Percentiles rank a stretch among this genome's conserved stretches.
These are phyloP conservation scores for Lithobates sylvaticus DNA, from an alignment of 2,797 vertebrate species.

Conservation along the genomic window DNA sequence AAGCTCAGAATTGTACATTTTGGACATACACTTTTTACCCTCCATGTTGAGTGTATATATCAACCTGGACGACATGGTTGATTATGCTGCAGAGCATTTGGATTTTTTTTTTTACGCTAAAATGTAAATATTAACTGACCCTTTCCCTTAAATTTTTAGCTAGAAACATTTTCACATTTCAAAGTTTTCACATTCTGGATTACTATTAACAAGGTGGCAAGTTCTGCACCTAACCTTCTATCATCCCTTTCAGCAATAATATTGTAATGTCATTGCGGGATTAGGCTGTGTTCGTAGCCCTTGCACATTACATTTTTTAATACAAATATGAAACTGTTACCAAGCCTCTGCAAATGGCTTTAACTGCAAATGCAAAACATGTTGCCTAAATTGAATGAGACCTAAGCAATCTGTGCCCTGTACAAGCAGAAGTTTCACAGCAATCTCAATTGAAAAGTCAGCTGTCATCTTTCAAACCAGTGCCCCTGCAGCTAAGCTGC, in stretches of 20 bases:
- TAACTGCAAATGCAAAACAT: conserved; percentile 61
- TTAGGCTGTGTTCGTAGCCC: conserved; percentile 1
- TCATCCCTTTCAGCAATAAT: conserved; percentile 34
- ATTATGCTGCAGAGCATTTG: neutral
- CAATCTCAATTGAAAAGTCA: conserved; percentile 63
- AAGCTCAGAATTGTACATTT: neutral
- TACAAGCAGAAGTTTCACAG: conserved; percentile 59
- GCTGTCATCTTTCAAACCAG: conserved; percentile 63
- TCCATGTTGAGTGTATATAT: neutral
- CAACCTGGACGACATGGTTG: neutral
- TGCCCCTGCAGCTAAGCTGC: conserved; percentile 62
- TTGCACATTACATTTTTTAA: conserved; percentile 44
- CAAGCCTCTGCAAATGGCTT: conserved; percentile 49
- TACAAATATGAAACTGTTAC: conserved; percentile 53
- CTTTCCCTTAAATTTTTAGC: neutral
- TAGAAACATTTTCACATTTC: neutral
- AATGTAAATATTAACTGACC: neutral
- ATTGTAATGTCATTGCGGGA: conserved; percentile 18
- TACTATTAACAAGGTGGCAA: neutral
- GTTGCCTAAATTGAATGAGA: conserved; percentile 61
- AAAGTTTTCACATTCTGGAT: neutral
- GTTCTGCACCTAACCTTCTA: conserved; percentile 5
- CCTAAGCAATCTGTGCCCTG: conserved; percentile 60
- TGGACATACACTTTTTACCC: neutral
- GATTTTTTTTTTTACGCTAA: neutral